Evolutionary conservation across 1,140 invertebrate species (phyloP), one percentile per base, ranked within the genome.

Genomic region (Drosophila nikananu): DNA sequence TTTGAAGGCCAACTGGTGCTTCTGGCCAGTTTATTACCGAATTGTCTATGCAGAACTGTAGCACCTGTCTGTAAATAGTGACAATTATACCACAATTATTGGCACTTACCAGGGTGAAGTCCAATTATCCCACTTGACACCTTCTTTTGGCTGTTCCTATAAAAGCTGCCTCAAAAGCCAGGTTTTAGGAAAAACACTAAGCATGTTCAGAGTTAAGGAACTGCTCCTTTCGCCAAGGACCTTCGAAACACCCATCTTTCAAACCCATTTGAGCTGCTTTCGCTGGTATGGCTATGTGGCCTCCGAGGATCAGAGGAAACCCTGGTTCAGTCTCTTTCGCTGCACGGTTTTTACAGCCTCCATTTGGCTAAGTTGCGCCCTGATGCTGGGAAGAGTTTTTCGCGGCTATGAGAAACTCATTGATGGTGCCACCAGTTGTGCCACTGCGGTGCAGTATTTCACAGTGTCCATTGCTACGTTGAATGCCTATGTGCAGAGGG

Each of bases 331-430:
- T 1, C 51, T 80, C 15, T 0, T 78, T 2, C 86, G 86, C 7
- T 86, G 86, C 75, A 83, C 64, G 23, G 5, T 91, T 10, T 91
- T 91, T n/a, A 91, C 86, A 5, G 80, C 74, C 9, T 91, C 86
- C 10, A 81, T 91, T 62, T 91, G 86, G 86, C 2, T 91, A 9
- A 78, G 80, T 19, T 91, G 80, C 15, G 80, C 37, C 0, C 10
- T 91, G 37, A 74, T 83, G 82, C 25, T 86, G 10, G 44, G 21
- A 3, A 58, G 86, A 7, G 71, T 77, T 2, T 78, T 83, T 1
- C 61, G 71, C 1, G 81, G 84, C 30, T 91, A 81, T 48, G 79
- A 82, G n/a, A 76, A 72, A 2, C 71, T 91, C 0, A 84, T 52
- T 5, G 89, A 86, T 54, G 84, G 81, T 1, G 89, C 89, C 23